Base-by-base conservation (phyloP, 35 echinoderm and acorn worm genomes). In the Apostichopus parvimensis region DNA sequence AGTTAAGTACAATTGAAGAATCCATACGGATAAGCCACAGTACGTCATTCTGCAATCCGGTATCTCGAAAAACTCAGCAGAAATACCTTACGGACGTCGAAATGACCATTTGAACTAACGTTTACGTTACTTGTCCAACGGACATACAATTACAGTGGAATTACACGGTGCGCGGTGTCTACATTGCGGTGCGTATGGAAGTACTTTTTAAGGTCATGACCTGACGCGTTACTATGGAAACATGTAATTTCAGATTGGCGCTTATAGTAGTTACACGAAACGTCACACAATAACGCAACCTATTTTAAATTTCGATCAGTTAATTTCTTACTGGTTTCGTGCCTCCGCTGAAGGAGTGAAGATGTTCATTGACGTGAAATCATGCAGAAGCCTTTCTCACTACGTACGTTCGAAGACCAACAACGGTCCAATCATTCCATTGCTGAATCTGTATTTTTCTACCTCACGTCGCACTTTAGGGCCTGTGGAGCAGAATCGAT, bases 141-240 rank as follows among this genome's bases (percentile, higher is more conserved):
- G 53, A 15, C 7, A 10, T 11, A 15, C 24, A 54, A 6, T 8
- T 52, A 34, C 2, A 82, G 25, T 7, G 3, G 7, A 14, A 53
- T 5, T 14, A 45, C 28, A 14, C 79, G 53, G 22, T 54, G 54
- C 17, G 17, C 52, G 79, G 52, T 54, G 18, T 34, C 28, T 34
- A 34, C 34, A 82, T 54, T 15, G 25, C 25, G 79, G 15, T 54
- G 18, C 17, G 45, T 54, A 54, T 54, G 45, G 25, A 82, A 45
- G 17, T 17, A 11, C 79, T 15, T 80, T 34, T 82, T 82, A 5
- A 82, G 79, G 79, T 82, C 79, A 82, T 52, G 34, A 82, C 79
- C 79, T 55, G 79, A 82, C 79, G 79, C 25, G 79, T 82, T 82
- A 52, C 79, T 82, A 82, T 82, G 55, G 52, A 56, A 82, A 13